These are phyloP conservation scores for Brachyistius frenatus DNA, from an alignment of 2,113 vertebrate species.

Conservation along the genomic window DNA sequence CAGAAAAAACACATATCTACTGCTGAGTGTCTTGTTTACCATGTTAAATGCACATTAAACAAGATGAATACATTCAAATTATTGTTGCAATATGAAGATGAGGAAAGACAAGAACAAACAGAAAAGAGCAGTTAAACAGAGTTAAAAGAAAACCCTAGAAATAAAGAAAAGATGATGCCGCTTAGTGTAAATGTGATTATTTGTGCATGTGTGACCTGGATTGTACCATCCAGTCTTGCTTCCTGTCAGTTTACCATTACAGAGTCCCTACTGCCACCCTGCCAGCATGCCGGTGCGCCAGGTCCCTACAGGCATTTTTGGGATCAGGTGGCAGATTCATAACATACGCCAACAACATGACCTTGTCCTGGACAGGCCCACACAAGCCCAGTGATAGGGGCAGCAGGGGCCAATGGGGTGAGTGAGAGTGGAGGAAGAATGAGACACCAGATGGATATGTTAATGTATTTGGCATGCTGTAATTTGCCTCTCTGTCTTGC, in stretches of 20 bases:
- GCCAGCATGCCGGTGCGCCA: constrained; percentile 54
- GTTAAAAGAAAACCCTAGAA: neutral
- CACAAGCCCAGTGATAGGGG: constrained; percentile 64
- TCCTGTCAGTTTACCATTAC: constrained; percentile 33
- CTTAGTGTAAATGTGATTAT: neutral
- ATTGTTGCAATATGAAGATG: neutral
- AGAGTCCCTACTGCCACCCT: constrained; percentile 36
- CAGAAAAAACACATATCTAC: neutral
- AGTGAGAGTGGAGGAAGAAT: constrained; percentile 58
- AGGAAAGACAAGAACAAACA: neutral
- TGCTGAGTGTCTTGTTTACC: too few relatives aligned
- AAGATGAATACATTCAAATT: neutral
- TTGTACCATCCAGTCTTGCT: constrained; percentile 24
- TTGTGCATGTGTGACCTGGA: constrained; percentile 45
- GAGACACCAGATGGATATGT: constrained; percentile 84
- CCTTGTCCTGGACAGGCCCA: constrained; percentile 79
- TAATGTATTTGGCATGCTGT: constrained; percentile 80
- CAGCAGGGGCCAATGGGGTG: constrained; percentile 66
- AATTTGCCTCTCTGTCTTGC: constrained; percentile 44
- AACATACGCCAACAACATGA: constrained; percentile 82
- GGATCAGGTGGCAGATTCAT: constrained; percentile 75
- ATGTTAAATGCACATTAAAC: neutral
- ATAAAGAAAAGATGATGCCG: constrained; percentile 7
- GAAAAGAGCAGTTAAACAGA: too few relatives aligned
- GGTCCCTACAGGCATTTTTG: constrained; percentile 64